Percentiles rank a stretch among this genome's conserved stretches.
These are phyloP conservation scores for Aquatica leii DNA, from an alignment of 2,888 invertebrate species.

Conservation along the genomic window DNA sequence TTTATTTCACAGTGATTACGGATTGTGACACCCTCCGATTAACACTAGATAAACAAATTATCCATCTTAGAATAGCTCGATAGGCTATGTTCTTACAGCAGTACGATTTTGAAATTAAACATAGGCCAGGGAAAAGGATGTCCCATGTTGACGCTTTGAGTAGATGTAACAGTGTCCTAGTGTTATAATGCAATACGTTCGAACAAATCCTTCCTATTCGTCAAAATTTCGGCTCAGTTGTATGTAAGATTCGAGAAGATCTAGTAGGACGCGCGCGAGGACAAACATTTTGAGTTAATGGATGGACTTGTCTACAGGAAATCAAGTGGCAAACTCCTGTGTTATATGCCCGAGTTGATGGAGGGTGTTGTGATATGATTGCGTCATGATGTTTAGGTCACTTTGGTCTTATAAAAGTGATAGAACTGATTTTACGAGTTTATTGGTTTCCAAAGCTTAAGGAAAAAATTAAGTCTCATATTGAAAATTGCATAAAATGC, in stretches of 20 bases:
- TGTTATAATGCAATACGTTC: slow-evolving; percentile 42
- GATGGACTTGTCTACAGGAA: slow-evolving; percentile 26
- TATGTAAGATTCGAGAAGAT: slow-evolving; percentile 36
- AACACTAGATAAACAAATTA: slow-evolving; percentile 32
- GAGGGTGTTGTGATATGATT: not conserved
- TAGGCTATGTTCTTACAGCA: slow-evolving; percentile 3
- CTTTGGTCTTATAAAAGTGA: not conserved
- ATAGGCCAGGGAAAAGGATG: not conserved
- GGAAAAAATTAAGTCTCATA: slow-evolving; percentile 42
- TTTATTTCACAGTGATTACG: slow-evolving; percentile 9
- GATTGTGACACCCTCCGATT: slow-evolving; percentile 33
- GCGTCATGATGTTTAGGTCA: not conserved
- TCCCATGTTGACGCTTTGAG: slow-evolving; percentile 28
- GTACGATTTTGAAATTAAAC: slow-evolving; percentile 5
- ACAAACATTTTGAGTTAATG: slow-evolving; percentile 20
- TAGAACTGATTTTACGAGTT: not conserved
- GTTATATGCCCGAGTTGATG: not conserved
- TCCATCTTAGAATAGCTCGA: slow-evolving; percentile 7
- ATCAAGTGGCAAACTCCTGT: not conserved
- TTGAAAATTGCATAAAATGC: slow-evolving; percentile 48
- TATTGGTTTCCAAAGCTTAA: slow-evolving; percentile 53
- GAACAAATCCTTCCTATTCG: slow-evolving; percentile 38
- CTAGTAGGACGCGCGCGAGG: slow-evolving; percentile 37
- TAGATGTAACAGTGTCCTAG: slow-evolving; percentile 35
- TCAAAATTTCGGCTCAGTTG: slow-evolving; percentile 39